A percentile compares a stretch with the other conserved stretches of the same genome.
Evolutionary conservation across 2,888 invertebrate species (phyloP).

Genomic region (Polydesmus complanatus): DNA sequence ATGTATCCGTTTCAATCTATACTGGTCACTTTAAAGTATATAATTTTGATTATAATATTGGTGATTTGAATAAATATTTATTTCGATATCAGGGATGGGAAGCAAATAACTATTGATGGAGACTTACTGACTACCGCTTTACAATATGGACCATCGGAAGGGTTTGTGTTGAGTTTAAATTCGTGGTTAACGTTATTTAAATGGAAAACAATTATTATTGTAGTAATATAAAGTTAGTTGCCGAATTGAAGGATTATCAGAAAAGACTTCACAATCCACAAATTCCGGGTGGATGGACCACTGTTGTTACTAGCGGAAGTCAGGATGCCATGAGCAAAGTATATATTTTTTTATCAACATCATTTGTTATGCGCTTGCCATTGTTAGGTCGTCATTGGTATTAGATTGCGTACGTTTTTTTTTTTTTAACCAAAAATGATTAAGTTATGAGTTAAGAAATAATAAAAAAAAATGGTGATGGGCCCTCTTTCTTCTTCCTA

Average conservation of each 20-base stretch:
- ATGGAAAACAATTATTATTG: constrained; percentile 8
- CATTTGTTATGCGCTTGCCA: too few relatives aligned
- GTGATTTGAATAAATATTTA: background rate
- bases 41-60: background rate
- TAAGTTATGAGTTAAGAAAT: too few relatives aligned
- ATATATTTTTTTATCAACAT: background rate
- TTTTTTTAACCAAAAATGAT: too few relatives aligned
- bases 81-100: constrained; percentile 36
- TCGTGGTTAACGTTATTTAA: background rate
- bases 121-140: constrained; percentile 48
- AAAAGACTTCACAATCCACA: constrained; percentile 51
- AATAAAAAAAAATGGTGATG: too few relatives aligned
- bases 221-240: constrained; percentile 44
- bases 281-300: constrained; percentile 35
- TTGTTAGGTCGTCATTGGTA: too few relatives aligned
- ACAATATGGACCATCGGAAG: constrained; percentile 61
- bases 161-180: constrained; percentile 34
- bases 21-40: constrained; percentile 34
- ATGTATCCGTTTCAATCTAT: constrained; percentile 54
- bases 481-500: too few relatives aligned
- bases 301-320: constrained; percentile 56
- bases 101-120: constrained; percentile 41
- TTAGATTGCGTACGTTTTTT: too few relatives aligned
- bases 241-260: constrained; percentile 49
- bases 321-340: constrained; percentile 61